Conservation (phyloP, 1,140 invertebrate species). For the Rhyzopertha dominica region DNA sequence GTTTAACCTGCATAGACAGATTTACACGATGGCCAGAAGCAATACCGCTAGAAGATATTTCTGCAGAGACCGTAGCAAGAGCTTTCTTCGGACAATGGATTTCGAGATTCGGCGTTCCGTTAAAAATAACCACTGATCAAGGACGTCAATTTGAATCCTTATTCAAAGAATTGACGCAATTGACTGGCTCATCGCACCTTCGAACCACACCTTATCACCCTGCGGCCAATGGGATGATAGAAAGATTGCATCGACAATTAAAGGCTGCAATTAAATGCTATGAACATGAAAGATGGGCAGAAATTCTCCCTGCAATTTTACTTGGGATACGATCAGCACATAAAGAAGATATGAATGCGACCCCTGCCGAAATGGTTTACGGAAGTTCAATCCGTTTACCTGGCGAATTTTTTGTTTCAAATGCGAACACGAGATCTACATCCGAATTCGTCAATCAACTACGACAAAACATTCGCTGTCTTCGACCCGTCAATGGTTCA, state of each 20-base stretch:
- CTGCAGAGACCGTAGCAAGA: slow-evolving; percentile 13
- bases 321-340: slow-evolving; percentile 39
- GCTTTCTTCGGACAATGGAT: slow-evolving; percentile 5
- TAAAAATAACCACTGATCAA: no score
- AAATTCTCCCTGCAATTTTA: slow-evolving; percentile 42
- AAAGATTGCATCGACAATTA: slow-evolving; percentile 41
- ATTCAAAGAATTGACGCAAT: no score
- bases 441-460: no score
- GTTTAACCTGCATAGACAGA: slow-evolving; percentile 8
- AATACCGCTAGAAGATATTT: slow-evolving; percentile 9
- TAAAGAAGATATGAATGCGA: slow-evolving; percentile 39
- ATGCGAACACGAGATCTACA: no score
- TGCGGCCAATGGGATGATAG: slow-evolving; percentile 41
- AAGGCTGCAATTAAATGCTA: slow-evolving; percentile 41
- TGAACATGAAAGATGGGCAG: slow-evolving; percentile 32
- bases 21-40: neutral
- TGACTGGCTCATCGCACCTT: no score
- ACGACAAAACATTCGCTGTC: no score
- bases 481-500: no score
- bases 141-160: no score
- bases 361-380: slow-evolving; percentile 37
- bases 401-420: slow-evolving; percentile 43
- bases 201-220: no score
- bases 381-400: slow-evolving; percentile 35
- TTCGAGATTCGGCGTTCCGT: no score